Percentiles rank a stretch among this genome's conserved stretches.
These are phyloP conservation scores for Adelosebastes latens DNA, from an alignment of 2,797 vertebrate genomes.

Conservation along the genomic window DNA sequence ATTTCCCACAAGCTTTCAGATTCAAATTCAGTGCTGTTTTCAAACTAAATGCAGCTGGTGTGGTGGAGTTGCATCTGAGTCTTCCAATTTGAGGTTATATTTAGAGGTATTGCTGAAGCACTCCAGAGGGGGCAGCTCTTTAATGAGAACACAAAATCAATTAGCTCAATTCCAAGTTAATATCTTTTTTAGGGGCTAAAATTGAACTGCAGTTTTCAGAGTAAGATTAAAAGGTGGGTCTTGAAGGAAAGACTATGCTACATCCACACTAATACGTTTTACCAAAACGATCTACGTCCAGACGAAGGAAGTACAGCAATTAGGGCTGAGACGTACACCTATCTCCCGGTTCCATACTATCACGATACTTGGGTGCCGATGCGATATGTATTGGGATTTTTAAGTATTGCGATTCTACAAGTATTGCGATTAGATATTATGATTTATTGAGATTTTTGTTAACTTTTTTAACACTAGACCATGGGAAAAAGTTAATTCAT, in stretches of 20 bases:
- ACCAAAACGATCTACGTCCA: too few species aligned
- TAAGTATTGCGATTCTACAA: too few species aligned
- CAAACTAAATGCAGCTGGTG: not conserved
- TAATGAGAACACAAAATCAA: constrained; percentile 22
- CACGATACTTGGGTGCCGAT: too few species aligned
- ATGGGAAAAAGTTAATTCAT: too few species aligned
- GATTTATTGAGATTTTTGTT: rapidly evolving
- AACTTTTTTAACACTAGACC: too few species aligned
- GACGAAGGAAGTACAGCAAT: too few species aligned
- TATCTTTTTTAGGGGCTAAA: not conserved
- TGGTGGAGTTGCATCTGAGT: not conserved
- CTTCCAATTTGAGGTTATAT: not conserved
- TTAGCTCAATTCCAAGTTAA: constrained; percentile 9
- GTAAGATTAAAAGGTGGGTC: not conserved
- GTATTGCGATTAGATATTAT: too few species aligned
- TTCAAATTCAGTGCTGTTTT: constrained; percentile 13
- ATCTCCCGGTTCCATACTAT: too few species aligned
- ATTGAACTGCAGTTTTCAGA: not conserved
- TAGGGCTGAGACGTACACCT: too few species aligned
- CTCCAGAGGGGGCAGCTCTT: not conserved
- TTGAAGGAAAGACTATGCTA: not conserved
- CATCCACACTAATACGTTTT: too few species aligned
- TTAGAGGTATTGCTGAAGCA: not conserved
- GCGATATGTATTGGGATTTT: too few species aligned
- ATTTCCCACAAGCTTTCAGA: constrained; percentile 8